Evolutionary conservation across 92 coral and sea anemone species (phyloP).

Genomic region (Blastomussa wellsi): DNA sequence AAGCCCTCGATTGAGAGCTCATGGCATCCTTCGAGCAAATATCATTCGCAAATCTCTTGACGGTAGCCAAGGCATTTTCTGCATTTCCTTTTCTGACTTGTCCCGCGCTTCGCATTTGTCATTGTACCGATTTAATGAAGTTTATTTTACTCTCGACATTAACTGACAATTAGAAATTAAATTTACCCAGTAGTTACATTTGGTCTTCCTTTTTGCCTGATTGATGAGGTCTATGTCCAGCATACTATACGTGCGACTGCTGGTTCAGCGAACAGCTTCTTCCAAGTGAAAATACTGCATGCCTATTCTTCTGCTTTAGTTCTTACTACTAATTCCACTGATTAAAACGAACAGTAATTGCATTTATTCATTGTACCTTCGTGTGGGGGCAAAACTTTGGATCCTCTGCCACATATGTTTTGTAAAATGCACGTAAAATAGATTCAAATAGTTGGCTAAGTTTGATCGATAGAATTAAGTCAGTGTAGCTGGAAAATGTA

Average conservation of each 20-base stretch:
- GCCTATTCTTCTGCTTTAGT: not conserved
- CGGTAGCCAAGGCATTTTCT: not conserved
- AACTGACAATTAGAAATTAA: slow-evolving; percentile 62
- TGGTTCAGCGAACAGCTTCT: not conserved
- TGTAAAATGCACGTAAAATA: not conserved
- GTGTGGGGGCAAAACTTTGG: slow-evolving; percentile 56
- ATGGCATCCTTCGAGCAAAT: slow-evolving; percentile 13
- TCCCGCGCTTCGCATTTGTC: slow-evolving; percentile 39
- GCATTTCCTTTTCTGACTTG: not conserved
- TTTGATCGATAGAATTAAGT: not conserved
- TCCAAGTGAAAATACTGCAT: not conserved
- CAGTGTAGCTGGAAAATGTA: not conserved
- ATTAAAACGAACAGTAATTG: slow-evolving; percentile 43
- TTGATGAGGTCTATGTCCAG: slow-evolving; percentile 18
- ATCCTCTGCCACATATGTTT: slow-evolving; percentile 22
- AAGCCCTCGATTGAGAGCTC: slow-evolving; percentile 13
- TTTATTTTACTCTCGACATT: slow-evolving; percentile 53
- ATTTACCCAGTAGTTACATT: slow-evolving; percentile 59
- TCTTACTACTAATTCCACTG: slow-evolving; percentile 7
- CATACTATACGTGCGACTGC: not conserved
- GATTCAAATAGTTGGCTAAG: not conserved
- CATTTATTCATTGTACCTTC: slow-evolving; percentile 58
- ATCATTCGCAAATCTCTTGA: not conserved
- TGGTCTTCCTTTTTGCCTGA: slow-evolving; percentile 39
- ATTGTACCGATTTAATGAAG: slow-evolving; percentile 54